Percentiles rank a stretch among this genome's conserved stretches.
phyloP scores from a whole-genome alignment of 1,140 invertebrate species.

The Drosophila elegans region DNA sequence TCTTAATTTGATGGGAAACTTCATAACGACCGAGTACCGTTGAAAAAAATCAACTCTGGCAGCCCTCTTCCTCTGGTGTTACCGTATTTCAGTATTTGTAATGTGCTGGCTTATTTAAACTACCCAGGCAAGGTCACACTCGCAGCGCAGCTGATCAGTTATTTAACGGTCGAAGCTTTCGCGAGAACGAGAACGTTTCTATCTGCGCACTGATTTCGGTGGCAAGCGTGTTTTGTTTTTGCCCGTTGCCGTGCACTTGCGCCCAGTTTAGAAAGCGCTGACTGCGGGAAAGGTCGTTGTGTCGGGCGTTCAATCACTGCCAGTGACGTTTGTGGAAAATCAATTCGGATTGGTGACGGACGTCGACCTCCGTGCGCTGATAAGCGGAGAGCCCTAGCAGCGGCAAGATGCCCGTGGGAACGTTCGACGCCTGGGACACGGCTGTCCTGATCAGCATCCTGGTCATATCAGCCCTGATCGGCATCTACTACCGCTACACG shows the following conservation, averaged over 20 bases:
- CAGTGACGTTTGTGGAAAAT: slow-evolving; percentile 56
- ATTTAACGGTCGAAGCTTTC: slow-evolving; percentile 30
- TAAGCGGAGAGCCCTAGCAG: slow-evolving; percentile 4
- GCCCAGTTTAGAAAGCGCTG: slow-evolving; percentile 56
- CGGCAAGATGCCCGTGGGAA: slow-evolving; percentile 55
- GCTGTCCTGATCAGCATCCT: slow-evolving; percentile 88
- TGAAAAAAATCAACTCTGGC: too few relatives aligned
- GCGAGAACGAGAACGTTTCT: slow-evolving; percentile 17
- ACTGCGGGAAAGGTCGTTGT: slow-evolving; percentile 64
- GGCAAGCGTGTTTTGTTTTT: slow-evolving; percentile 41
- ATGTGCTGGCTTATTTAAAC: not conserved
- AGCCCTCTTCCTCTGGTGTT: too few relatives aligned
- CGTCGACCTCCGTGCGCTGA: slow-evolving; percentile 11
- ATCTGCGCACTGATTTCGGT: slow-evolving; percentile 12
- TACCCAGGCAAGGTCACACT: not conserved
- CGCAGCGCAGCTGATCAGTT: slow-evolving; percentile 4
- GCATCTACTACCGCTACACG: slow-evolving; percentile 93
- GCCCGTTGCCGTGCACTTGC: slow-evolving; percentile 27
- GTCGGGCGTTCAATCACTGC: slow-evolving; percentile 18
- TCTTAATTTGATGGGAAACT: too few relatives aligned
- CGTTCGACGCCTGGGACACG: slow-evolving; percentile 87
- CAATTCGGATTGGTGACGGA: slow-evolving; percentile 45
- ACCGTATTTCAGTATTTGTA: not conserved
- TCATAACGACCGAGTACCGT: too few relatives aligned
- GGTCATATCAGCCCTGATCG: slow-evolving; percentile 89